Evolutionary conservation across 2,888 invertebrate genomes (phyloP).

Genomic region (Lasioglossum zephyrum): DNA sequence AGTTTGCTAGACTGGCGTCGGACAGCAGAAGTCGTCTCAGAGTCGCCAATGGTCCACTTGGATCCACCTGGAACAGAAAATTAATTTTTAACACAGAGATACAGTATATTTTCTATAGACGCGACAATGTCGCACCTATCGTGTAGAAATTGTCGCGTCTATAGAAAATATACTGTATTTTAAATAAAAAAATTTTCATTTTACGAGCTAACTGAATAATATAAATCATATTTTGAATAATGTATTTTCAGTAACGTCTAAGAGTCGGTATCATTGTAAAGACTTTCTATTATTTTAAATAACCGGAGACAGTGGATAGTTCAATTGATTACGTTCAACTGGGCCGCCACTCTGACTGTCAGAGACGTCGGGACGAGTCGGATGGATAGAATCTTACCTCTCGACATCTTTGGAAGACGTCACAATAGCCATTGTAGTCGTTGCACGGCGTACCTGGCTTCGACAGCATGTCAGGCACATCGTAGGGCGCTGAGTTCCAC

Average conservation of each 20-base stretch:
- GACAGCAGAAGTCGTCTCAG: conserved; percentile 92
- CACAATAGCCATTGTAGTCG: conserved; percentile 93
- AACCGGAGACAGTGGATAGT: neutral
- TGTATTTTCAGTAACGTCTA: too few species aligned
- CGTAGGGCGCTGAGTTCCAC: conserved; percentile 94
- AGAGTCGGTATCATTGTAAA: too few species aligned
- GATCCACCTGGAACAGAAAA: conserved; percentile 86
- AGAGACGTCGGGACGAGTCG: neutral
- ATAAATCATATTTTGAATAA: too few species aligned
- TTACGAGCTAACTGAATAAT: too few species aligned
- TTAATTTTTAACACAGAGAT: neutral
- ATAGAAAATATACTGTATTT: too few species aligned
- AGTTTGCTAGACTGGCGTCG: conserved; percentile 94
- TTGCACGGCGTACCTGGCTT: conserved; percentile 97
- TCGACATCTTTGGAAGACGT: conserved; percentile 90
- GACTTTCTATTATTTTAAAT: neutral
- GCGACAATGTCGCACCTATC: too few species aligned
- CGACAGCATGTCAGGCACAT: conserved; percentile 95
- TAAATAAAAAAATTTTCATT: too few species aligned
- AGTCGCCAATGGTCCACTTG: conserved; percentile 95
- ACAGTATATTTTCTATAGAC: too few species aligned
- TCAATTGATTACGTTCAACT: neutral
- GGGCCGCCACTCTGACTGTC: neutral
- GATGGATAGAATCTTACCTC: conserved; percentile 86
- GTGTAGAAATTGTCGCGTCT: too few species aligned